Conservation (phyloP, 2,113 vertebrate genomes). For the Laticauda colubrina region DNA sequence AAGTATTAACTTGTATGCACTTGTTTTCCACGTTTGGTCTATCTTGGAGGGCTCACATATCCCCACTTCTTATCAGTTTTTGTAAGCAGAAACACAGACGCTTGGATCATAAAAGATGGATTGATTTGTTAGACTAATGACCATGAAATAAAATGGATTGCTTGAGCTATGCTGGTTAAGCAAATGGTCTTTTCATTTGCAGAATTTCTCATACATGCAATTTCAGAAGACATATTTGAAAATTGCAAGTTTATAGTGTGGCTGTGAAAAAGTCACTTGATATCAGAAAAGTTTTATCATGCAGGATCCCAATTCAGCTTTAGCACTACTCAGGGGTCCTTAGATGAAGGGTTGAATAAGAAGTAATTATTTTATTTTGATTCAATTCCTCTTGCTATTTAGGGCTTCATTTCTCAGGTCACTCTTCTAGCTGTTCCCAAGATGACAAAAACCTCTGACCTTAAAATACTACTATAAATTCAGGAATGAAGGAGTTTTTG, state of each 20-base stretch:
- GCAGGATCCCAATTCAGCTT: neutral
- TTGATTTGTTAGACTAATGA: neutral
- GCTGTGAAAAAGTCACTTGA: neutral
- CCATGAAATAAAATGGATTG: neutral
- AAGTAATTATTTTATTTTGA: neutral
- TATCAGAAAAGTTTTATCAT: neutral
- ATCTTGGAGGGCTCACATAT: neutral
- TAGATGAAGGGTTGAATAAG: neutral
- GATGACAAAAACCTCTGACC: neutral
- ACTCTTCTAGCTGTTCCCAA: neutral
- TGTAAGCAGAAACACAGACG: neutral
- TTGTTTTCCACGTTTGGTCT: neutral
- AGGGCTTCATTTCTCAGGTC: neutral
- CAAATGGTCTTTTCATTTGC: neutral
- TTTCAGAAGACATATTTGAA: neutral
- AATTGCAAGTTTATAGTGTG: neutral
- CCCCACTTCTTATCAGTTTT: neutral
- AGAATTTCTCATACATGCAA: neutral
- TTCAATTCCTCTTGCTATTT: neutral
- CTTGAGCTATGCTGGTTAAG: neutral
- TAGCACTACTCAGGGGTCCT: neutral
- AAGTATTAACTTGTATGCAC: neutral
- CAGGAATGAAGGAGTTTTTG: neutral
- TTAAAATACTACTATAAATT: neutral
- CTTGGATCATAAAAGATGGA: neutral